A percentile compares a stretch with the other conserved stretches of the same genome.
These are phyloP conservation scores for Tachina grossa DNA, from an alignment of 2,888 invertebrate genomes.

Conservation along the genomic window DNA sequence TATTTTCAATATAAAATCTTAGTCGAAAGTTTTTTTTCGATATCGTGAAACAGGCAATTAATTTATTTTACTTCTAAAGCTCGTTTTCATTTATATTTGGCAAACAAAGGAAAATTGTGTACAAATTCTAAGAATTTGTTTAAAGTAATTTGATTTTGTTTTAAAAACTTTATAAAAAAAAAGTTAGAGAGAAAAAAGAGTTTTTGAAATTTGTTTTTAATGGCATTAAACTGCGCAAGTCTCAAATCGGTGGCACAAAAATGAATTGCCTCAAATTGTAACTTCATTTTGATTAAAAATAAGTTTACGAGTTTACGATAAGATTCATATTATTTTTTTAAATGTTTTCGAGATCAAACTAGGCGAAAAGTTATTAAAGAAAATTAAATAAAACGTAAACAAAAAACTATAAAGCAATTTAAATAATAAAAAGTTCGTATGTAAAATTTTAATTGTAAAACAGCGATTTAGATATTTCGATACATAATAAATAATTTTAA, in stretches of 20 bases:
- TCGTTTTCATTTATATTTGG: too few relatives aligned
- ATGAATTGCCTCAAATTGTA: slow-evolving; percentile 6
- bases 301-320: slow-evolving; percentile 45
- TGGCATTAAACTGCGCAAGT: background rate
- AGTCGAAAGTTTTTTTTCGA: too few relatives aligned
- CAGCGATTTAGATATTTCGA: slow-evolving; percentile 67
- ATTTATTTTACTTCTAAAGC: too few relatives aligned
- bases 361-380: slow-evolving; percentile 64
- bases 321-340: slow-evolving; percentile 29
- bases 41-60: too few relatives aligned
- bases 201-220: slow-evolving; percentile 15
- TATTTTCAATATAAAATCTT: too few relatives aligned
- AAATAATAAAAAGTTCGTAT: slow-evolving; percentile 37
- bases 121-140: slow-evolving; percentile 61
- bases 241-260: background rate
- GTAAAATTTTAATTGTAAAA: slow-evolving; percentile 59
- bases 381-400: slow-evolving; percentile 17
- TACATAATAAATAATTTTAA: slow-evolving; percentile 60
- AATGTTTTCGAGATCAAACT: slow-evolving; percentile 68
- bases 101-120: too few relatives aligned
- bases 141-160: slow-evolving; percentile 43
- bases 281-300: slow-evolving; percentile 28
- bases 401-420: slow-evolving; percentile 22
- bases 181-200: slow-evolving; percentile 3
- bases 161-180: slow-evolving; percentile 35